Evolutionary conservation across 2,888 invertebrate genomes (phyloP), one percentile per base, ranked within the genome.

Genomic region (Andrena flavipes): DNA sequence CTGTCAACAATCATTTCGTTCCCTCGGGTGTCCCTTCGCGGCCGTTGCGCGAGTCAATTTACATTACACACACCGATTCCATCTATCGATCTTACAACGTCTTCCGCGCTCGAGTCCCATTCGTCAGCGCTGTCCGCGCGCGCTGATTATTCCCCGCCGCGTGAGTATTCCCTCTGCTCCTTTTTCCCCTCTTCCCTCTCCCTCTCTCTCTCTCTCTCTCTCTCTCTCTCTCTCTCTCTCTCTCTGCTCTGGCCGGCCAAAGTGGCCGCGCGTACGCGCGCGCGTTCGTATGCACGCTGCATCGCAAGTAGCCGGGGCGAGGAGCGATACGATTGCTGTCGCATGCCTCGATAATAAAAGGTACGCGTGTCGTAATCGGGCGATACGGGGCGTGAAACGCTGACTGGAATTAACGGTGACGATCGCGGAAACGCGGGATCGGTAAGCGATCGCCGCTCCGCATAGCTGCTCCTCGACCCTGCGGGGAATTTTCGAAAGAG

Each of bases 31-130:
- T 68, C 76, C 60, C 49, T 49, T 76, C 82, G 80, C 72, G 76
- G 75, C 73, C 69, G 26, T 70, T 59, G 73, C 68, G 76, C 75
- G 80, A 85, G 85, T 88, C 88, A 88, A 88, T 88, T 88, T 88
- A 88, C 88, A 88, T 88, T 88, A 88, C 88, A 88, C 87, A 80
- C 88, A 76, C 80, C 86, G 88, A 88, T 88, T 88, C 88, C 85
- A 88, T 88, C 88, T 88, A 88, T 88, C 88, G 88, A 88, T 88
- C 88, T 88, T 87, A 83, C 88, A 85, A 84, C 80, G 88, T 88
- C 88, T 88, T 84, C 82, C 76, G 82, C 79, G 82, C 60, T 79
- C 86, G 87, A 75, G 77, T 77, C 84, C 87, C 88, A 88, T 88
- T 88, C 88, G 88, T 88, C 88, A 88, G 87, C 76, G 85, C 88